These are phyloP conservation scores for Hyposmocoma kahamanoa DNA, from an alignment of 1,140 invertebrate genomes.

Conservation along the genomic window DNA sequence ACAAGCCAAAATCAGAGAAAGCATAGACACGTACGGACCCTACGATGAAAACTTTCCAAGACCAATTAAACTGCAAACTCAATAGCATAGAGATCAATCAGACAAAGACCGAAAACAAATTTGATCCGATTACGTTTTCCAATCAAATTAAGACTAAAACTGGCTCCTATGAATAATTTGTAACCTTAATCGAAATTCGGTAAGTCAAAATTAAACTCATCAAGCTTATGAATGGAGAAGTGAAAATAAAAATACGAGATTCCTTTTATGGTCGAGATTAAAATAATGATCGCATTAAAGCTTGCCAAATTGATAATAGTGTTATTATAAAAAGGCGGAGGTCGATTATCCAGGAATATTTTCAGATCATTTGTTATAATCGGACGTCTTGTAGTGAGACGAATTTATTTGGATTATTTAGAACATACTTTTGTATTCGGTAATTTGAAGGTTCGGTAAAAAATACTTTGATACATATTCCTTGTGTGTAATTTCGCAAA, in stretches of 20 bases:
- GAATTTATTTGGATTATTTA: slow-evolving; percentile 40
- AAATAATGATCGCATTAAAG: slow-evolving; percentile 51
- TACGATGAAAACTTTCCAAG: no score
- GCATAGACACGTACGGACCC: no score
- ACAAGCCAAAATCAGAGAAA: no score
- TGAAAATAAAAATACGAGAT: slow-evolving; percentile 15
- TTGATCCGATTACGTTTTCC: no score
- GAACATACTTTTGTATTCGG: background rate
- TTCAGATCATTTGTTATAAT: slow-evolving; percentile 57
- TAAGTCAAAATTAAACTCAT: slow-evolving; percentile 16
- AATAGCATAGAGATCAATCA: no score
- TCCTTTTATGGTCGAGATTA: slow-evolving; percentile 17
- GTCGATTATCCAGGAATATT: slow-evolving; percentile 40
- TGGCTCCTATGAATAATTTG: no score
- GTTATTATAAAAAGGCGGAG: slow-evolving; percentile 46
- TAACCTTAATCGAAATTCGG: no score
- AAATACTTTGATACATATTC: background rate
- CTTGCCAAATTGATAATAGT: slow-evolving; percentile 69
- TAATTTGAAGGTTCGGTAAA: background rate
- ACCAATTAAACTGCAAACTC: no score
- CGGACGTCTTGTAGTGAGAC: slow-evolving; percentile 46
- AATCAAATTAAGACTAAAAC: no score
- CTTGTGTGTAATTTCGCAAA: background rate
- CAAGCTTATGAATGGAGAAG: slow-evolving; percentile 18
- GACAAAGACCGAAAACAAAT: no score